Conservation (phyloP, 2,797 vertebrate genomes). For the Gymnodraco acuticeps region DNA sequence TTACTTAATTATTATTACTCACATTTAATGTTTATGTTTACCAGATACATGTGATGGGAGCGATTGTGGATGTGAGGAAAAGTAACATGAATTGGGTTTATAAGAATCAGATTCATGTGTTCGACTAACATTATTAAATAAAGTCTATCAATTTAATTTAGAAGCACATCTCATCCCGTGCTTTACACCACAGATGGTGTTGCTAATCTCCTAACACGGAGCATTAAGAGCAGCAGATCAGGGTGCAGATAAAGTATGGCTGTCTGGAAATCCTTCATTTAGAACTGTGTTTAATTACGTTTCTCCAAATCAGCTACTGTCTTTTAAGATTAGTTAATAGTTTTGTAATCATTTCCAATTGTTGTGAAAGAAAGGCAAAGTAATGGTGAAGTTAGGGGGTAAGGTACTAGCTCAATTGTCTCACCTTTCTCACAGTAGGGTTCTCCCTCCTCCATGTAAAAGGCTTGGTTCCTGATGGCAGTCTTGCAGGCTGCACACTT, state of each 20-base stretch:
- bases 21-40: neutral
- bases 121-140: neutral
- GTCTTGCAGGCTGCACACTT: conserved; percentile 94
- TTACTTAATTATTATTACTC: neutral
- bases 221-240: neutral
- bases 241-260: neutral
- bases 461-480: conserved; percentile 96
- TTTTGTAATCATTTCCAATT: neutral
- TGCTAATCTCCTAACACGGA: neutral
- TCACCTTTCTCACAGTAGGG: conserved; percentile 98
- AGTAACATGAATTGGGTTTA: neutral
- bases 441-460: conserved; percentile 98
- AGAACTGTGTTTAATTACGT: neutral
- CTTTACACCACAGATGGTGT: neutral
- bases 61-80: neutral
- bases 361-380: no score
- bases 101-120: neutral
- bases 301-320: neutral
- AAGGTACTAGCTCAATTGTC: neutral
- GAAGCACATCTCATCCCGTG: neutral
- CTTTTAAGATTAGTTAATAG: neutral
- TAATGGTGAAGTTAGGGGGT: neutral
- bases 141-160: neutral
- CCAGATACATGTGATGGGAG: neutral
- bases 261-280: neutral